Percentiles rank a stretch among this genome's conserved stretches.
Conservation (phyloP, 2,797 vertebrate species). For the Petrocephalus schoutedeni region DNA sequence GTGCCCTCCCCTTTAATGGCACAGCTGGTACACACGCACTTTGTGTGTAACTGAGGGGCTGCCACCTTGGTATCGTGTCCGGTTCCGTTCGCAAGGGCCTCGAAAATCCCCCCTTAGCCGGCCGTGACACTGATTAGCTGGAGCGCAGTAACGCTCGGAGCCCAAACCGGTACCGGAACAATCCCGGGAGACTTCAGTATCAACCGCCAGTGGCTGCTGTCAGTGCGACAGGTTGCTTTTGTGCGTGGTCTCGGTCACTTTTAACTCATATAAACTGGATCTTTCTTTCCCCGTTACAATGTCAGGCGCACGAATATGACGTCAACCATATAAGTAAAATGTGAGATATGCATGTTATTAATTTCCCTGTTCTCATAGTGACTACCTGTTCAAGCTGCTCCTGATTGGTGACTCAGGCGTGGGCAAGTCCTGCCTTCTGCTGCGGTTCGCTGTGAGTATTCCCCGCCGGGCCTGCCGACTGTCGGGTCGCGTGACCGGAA, state of each 20-base stretch:
- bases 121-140: not conserved
- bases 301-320: not conserved
- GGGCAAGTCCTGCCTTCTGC: slow-evolving; percentile 63
- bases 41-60: not conserved
- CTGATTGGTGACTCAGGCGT: slow-evolving; percentile 62
- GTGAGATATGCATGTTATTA: not conserved
- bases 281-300: not conserved
- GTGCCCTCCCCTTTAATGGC: not conserved
- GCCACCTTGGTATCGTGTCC: not conserved
- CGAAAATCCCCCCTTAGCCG: not conserved
- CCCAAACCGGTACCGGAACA: not conserved
- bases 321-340: not conserved
- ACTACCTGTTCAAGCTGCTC: slow-evolving; percentile 64
- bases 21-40: not conserved
- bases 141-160: not conserved
- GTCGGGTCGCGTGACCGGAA: not conserved
- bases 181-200: not conserved
- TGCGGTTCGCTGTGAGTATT: slow-evolving; percentile 60
- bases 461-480: not conserved
- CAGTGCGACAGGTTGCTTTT: not conserved
- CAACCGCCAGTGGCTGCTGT: not conserved
- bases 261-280: not conserved
- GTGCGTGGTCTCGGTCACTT: not conserved
- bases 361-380: slow-evolving; percentile 42
- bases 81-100: not conserved